phyloP scores from a whole-genome alignment of 2,888 invertebrate species.

The Notodonta dromedarius region DNA sequence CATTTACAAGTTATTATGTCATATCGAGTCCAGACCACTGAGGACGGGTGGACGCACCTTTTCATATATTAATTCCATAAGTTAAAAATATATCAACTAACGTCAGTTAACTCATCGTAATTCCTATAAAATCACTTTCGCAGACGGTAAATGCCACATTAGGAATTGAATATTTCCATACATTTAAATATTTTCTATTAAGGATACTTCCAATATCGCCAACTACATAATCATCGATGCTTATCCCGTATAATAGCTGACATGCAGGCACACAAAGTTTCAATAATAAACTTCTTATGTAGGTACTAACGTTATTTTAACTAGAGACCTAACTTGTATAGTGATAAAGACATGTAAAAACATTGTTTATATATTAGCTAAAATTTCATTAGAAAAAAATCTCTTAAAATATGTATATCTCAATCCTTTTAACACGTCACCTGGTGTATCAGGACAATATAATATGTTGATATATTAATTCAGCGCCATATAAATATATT shows the following conservation, averaged over 20 bases:
- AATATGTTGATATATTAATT: conserved; percentile 63
- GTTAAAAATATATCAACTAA: conserved; percentile 63
- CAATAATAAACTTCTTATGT: conserved; percentile 53
- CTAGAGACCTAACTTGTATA: conserved; percentile 71
- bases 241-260: conserved; percentile 61
- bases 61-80: conserved; percentile 58
- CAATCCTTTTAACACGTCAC: conserved; percentile 66
- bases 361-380: conserved; percentile 69
- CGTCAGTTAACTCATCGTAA: conserved; percentile 70
- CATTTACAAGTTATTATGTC: conserved; percentile 51
- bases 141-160: conserved; percentile 83
- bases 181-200: conserved; percentile 57
- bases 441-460: conserved; percentile 54
- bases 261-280: conserved; percentile 65
- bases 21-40: conserved; percentile 38
- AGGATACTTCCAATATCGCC: conserved; percentile 53
- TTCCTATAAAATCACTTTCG: conserved; percentile 77
- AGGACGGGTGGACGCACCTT: conserved; percentile 28
- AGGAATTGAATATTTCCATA: conserved; percentile 74
- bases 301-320: conserved; percentile 52
- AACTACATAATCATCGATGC: conserved; percentile 49
- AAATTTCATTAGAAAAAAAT: conserved; percentile 79
- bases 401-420: conserved; percentile 80
- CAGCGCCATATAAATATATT: conserved; percentile 72
- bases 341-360: conserved; percentile 76